Evolutionary conservation across 2,797 vertebrate genomes (phyloP), one percentile per base, ranked within the genome.

Genomic region (Enteromius mattozi): DNA sequence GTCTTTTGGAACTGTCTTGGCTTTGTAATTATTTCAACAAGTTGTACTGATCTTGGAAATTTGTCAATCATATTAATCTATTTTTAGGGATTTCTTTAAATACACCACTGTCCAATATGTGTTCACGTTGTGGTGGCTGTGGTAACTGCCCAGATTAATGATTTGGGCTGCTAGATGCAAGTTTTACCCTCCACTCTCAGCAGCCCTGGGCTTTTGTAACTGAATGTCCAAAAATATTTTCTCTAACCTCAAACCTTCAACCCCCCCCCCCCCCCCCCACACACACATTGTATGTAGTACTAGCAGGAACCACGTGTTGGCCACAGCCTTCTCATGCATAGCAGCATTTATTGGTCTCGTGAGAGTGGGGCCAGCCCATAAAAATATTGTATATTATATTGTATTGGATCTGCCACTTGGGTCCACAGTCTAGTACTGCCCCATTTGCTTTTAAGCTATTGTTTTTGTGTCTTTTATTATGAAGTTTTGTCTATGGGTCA

Each of bases 331-430:
- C 5, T 12, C 21, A 30, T 24, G 24, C 9, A 30, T 30, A 47
- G 37, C 56, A 65, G 56, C 5, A 47, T 61, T 66, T 17, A 79
- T 49, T 65, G 59, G 61, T 65, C 77, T 61, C 59, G 65, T 19
- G 59, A 33, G 77, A 79, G 37, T 47, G 17, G 6, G 27, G 5
- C 59, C 40, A 33, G 21, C 10, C 24, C 17, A 47, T 49, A n/a
- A 79, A 49, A 65, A 66, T 78, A 63, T 63, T 1, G 2, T 61
- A 16, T 2, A 65, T 47, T 65, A 40, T 59, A 56, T 56, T 6
- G 12, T 40, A 12, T 37, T 6, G 75, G 24, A 27, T 30, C 59
- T 6, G 5, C 24, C 13, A 63, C 59, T 63, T 63, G 10, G 10
- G 10, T 12, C 2, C 24, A 45, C 7, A 27, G n/a, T 78, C 14